A percentile compares a stretch with the other conserved stretches of the same genome.
phyloP scores from a whole-genome alignment of 2,888 invertebrate genomes.

The Crocallis elinguaria region DNA sequence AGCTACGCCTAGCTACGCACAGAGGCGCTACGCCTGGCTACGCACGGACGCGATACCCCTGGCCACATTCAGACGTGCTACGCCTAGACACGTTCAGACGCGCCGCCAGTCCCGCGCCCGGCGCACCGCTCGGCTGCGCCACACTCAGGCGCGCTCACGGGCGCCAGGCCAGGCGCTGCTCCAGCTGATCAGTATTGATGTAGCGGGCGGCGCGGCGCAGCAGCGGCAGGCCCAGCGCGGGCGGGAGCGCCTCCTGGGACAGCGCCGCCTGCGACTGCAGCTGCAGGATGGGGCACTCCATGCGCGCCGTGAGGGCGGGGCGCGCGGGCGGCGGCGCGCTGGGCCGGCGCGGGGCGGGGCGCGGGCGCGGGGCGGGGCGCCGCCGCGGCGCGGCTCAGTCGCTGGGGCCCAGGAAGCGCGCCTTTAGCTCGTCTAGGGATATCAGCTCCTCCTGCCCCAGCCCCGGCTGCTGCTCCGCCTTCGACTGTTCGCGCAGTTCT shows the following conservation, averaged over 20 bases:
- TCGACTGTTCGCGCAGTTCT: slow-evolving; percentile 76
- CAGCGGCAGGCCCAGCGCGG: background rate
- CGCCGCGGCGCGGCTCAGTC: slow-evolving; percentile 47
- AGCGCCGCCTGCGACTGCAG: background rate
- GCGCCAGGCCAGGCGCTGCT: no score
- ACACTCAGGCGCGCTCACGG: no score
- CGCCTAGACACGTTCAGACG: no score
- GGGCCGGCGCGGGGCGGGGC: slow-evolving; percentile 11
- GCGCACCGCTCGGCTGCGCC: no score
- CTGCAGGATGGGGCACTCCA: background rate
- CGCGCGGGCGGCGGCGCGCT: background rate
- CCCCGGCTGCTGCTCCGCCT: slow-evolving; percentile 71
- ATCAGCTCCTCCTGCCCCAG: slow-evolving; percentile 70
- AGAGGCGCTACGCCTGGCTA: no score
- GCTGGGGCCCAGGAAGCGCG: slow-evolving; percentile 61
- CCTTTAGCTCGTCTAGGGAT: slow-evolving; percentile 65
- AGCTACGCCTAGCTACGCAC: no score
- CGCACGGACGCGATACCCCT: no score
- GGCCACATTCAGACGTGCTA: no score
- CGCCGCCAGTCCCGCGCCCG: no score
- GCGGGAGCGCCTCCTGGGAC: background rate
- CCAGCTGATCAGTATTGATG: background rate
- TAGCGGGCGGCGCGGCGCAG: background rate
- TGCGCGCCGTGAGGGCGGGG: background rate
- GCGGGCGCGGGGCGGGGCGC: background rate